These are phyloP conservation scores for Serilophus lunatus DNA, from an alignment of 2,113 vertebrate species.

Conservation along the genomic window DNA sequence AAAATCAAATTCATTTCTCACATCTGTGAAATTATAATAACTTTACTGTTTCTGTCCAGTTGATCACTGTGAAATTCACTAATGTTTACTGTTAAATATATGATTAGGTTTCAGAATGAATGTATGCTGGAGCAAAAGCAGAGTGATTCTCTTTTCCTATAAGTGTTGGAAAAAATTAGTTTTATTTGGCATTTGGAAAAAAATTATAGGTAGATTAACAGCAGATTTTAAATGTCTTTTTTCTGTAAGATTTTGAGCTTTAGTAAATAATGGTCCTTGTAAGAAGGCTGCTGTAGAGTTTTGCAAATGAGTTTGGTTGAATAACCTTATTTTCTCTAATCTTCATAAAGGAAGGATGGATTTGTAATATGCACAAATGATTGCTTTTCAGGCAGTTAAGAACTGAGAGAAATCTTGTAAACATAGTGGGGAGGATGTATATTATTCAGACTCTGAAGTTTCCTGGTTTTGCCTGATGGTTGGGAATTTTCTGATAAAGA, in stretches of 20 bases:
- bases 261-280: not conserved
- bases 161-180: not conserved
- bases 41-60: not conserved
- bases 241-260: not conserved
- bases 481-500: not conserved
- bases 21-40: not conserved
- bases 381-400: not conserved
- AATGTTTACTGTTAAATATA: not conserved
- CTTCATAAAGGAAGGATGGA: not conserved
- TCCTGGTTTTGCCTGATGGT: not conserved
- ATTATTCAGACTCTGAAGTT: not conserved
- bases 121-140: not conserved
- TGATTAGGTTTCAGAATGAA: not conserved
- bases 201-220: not conserved
- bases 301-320: not conserved
- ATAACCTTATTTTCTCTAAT: not conserved
- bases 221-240: not conserved
- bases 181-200: conserved; percentile 25
- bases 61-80: not conserved
- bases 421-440: not conserved
- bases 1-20: not conserved
- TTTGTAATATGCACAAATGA: not conserved
- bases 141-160: not conserved
- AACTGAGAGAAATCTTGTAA: not conserved
- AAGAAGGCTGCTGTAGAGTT: not conserved